phyloP scores from a whole-genome alignment of 2,797 vertebrate genomes.

The Gadopsis bispinosus region DNA sequence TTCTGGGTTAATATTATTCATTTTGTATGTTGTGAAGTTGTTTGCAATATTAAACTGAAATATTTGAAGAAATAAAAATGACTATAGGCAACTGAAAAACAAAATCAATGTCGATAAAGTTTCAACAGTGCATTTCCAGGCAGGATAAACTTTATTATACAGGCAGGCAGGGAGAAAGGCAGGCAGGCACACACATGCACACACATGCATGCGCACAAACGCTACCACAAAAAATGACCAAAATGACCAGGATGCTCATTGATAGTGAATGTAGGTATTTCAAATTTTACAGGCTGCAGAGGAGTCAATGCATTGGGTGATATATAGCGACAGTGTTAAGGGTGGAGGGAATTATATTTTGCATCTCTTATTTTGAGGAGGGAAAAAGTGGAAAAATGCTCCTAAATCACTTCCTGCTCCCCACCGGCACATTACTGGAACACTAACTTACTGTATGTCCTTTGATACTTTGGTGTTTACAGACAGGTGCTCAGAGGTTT shows the following conservation, averaged over 20 bases:
- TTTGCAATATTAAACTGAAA: constrained; percentile 97
- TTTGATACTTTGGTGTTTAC: constrained; percentile 23
- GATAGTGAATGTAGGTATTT: not conserved
- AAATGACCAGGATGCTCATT: constrained; percentile 9
- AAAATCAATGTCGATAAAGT: constrained; percentile 89
- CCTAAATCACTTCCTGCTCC: constrained; percentile 18
- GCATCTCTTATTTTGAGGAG: constrained; percentile 10
- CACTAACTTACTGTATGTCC: not conserved
- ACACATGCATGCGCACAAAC: constrained; percentile 21
- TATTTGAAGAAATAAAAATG: constrained; percentile 95
- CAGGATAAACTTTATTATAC: constrained; percentile 56
- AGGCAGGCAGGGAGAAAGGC: constrained; percentile 20
- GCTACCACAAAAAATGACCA: not conserved
- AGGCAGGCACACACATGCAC: constrained; percentile 24
- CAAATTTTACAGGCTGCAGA: not conserved
- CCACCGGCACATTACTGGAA: constrained; percentile 31
- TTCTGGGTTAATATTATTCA: constrained; percentile 93
- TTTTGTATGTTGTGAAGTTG: constrained; percentile 99
- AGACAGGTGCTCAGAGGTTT: constrained; percentile 36
- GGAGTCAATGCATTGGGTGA: not conserved
- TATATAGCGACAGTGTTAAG: not conserved
- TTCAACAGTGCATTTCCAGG: constrained; percentile 83
- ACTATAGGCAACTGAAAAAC: constrained; percentile 94
- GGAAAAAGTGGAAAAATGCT: not conserved
- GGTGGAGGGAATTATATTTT: constrained; percentile 18